phyloP scores from a whole-genome alignment of 2,113 vertebrate species.

The Corythoichthys intestinalis region DNA sequence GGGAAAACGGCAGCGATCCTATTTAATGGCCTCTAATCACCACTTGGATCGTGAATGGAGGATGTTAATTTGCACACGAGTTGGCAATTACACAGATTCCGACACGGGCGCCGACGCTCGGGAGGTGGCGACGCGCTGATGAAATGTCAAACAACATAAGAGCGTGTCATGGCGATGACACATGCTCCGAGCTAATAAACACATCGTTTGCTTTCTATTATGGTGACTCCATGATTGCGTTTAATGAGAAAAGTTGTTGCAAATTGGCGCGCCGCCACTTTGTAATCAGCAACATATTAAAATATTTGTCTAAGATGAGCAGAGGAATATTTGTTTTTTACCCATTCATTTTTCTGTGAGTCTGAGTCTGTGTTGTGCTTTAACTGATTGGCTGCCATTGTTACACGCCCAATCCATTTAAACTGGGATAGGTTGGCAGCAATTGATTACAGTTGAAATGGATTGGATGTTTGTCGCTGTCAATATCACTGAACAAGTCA shows the following conservation, averaged over 20 bases:
- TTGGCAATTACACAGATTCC: conserved; percentile 45
- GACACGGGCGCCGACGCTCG: conserved; percentile 42
- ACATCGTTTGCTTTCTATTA: conserved; percentile 38
- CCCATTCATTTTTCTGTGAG: conserved; percentile 12
- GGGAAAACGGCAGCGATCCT: conserved; percentile 38
- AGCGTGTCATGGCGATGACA: conserved; percentile 55
- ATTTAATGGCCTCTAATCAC: conserved; percentile 53
- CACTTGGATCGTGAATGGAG: conserved; percentile 45
- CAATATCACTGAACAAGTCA: too few relatives aligned
- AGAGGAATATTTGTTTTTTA: conserved; percentile 1
- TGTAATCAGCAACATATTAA: not conserved
- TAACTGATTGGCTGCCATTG: not conserved
- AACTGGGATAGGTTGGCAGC: too few relatives aligned
- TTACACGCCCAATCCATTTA: too few relatives aligned
- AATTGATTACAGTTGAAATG: too few relatives aligned
- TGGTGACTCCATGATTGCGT: conserved; percentile 7
- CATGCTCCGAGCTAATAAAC: conserved; percentile 33
- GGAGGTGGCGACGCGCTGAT: conserved; percentile 62
- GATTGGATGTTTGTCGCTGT: too few relatives aligned
- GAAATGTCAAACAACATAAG: conserved; percentile 55
- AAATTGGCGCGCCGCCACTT: conserved; percentile 5
- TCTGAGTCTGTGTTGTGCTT: conserved; percentile 9
- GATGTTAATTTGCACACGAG: conserved; percentile 44
- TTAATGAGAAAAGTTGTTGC: conserved; percentile 14
- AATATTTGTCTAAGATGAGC: not conserved